Evolutionary conservation across 2,113 vertebrate genomes (phyloP).

Genomic region (Pygoscelis adeliae): DNA sequence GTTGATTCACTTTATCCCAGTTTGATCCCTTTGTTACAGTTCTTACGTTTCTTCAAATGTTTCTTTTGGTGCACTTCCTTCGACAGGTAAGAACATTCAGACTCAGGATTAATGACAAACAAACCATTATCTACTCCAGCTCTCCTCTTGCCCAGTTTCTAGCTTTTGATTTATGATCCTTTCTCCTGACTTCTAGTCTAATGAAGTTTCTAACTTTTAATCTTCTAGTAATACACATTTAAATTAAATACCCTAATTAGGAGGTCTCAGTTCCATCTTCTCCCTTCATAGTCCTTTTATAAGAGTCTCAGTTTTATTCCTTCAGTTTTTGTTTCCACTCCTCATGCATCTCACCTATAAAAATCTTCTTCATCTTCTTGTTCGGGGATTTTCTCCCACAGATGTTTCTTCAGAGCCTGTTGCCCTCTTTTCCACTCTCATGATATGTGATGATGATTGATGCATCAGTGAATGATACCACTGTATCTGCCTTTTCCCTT

Average conservation of each 20-base stretch:
- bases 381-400: not conserved
- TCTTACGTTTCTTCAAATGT: not conserved
- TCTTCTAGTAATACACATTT: not conserved
- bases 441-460: not conserved
- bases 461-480: not conserved
- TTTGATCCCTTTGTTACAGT: accelerated
- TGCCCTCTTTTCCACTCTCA: not conserved
- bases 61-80: not conserved
- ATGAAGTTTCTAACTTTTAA: not conserved
- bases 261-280: not conserved
- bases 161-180: not conserved
- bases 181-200: not conserved
- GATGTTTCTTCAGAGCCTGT: not conserved
- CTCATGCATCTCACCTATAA: not conserved
- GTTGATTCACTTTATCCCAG: not conserved
- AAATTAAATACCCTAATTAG: not conserved
- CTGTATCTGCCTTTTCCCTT: not conserved
- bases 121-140: not conserved
- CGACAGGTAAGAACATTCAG: not conserved
- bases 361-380: not conserved
- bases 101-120: not conserved
- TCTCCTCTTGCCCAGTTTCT: not conserved
- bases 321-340: not conserved
- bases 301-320: not conserved
- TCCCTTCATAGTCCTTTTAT: not conserved